Base-by-base conservation (phyloP, 1,140 invertebrate genomes). In the Drosophila sucinea region DNA sequence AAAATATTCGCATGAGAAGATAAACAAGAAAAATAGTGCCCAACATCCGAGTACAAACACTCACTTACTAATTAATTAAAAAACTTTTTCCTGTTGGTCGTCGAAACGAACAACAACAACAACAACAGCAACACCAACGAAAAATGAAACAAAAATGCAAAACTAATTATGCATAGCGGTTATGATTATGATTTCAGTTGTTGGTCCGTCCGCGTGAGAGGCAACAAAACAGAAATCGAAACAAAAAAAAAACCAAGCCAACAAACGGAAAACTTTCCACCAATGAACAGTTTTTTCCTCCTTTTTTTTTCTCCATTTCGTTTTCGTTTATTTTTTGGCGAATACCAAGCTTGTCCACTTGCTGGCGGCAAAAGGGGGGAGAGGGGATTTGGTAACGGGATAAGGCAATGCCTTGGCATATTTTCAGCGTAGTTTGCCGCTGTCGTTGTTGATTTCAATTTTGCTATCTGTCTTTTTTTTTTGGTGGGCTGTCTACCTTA, bases 11-110 rank as follows among this genome's bases (percentile, higher is more conserved):
- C 44, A 8, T 10, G 7, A 47, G 5, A 47, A 47, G 17, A 47
- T 2, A 47, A 51, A 51, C 17, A 25, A 7, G 8, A 27, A 47
- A 47, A 47, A 7, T 6, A 27, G 2, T 17, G n/a, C 7, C 44
- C 23, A 51, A 25, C 44, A 47, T 47, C 5, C 17, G 41, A 38
- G 33, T n/a, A 44, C 4, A 17, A 44, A 44, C 6, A 41, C 7
- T 10, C 73, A 81, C 78, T 82, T 86, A 85, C 79, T 86, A 86
- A 86, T 86, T 86, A 86, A 86, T 86, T 86, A 89, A 87, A 86
- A 86, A 86, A 86, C 83, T 62, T 86, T 86, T 86, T 7, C 55
- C 67, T 17, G 68, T 58, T 58, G 38, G 61, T 41, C 27, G 70
- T 17, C 8, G n/a, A 33, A 32, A 33, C 33, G 23, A 55, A 55